These are phyloP conservation scores for Rallus limicola DNA, from an alignment of 2,113 vertebrate genomes.

Conservation along the genomic window DNA sequence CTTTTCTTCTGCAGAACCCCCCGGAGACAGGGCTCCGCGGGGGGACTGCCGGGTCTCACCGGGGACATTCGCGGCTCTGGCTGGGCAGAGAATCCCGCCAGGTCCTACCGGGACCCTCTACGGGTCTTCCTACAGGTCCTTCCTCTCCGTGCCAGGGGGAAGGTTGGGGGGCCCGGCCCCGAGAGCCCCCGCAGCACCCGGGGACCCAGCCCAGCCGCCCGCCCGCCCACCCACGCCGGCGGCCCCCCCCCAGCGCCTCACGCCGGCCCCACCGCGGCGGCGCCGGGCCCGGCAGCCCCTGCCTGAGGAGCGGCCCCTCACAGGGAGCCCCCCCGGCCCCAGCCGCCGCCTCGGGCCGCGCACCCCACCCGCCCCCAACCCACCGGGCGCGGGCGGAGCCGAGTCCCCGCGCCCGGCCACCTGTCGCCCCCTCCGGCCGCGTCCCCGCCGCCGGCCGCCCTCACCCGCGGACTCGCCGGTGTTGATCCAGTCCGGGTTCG, in stretches of 20 bases:
- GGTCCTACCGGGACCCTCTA: neutral
- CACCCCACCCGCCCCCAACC: neutral
- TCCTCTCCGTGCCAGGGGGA: too few species aligned
- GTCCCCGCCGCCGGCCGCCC: neutral
- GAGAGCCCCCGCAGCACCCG: neutral
- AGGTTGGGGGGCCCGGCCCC: neutral
- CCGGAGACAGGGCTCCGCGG: neutral
- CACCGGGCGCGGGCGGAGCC: neutral
- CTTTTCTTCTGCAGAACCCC: neutral
- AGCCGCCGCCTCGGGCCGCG: neutral
- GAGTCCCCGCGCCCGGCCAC: neutral
- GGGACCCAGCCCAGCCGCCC: too few species aligned
- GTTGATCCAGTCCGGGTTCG: constrained; percentile 96
- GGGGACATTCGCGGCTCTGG: neutral
- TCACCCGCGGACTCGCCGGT: constrained; percentile 90
- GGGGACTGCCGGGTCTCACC: neutral
- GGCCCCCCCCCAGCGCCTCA: neutral
- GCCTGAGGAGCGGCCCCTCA: too few species aligned
- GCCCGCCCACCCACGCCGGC: too few species aligned
- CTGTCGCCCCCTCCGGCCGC: neutral
- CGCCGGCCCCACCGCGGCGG: neutral
- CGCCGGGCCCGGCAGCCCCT: neutral
- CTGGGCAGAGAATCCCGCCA: neutral
- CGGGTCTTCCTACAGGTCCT: too few species aligned
- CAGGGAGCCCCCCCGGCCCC: too few species aligned